Evolutionary conservation across 1,140 invertebrate species (phyloP).

Genomic region (Trypoxylus dichotomus): DNA sequence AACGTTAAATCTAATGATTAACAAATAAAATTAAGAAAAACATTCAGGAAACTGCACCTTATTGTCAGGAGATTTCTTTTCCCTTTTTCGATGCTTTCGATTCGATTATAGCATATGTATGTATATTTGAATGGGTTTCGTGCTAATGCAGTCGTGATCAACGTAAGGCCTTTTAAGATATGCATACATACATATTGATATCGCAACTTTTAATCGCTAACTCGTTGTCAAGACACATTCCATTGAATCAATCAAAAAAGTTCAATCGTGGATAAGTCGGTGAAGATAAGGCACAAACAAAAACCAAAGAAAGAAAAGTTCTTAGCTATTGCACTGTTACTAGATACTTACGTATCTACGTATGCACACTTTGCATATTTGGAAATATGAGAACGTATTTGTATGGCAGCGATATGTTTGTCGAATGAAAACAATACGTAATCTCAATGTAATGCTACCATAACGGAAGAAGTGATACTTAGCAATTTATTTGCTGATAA

Average conservation of each 20-base stretch:
- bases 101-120: not conserved
- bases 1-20: not conserved
- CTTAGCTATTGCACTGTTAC: not conserved
- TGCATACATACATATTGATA: not conserved
- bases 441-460: not conserved
- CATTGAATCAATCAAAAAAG: slow-evolving; percentile 16
- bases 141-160: slow-evolving; percentile 20
- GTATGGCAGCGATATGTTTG: not conserved
- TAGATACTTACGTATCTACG: not conserved
- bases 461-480: slow-evolving; percentile 1
- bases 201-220: not conserved
- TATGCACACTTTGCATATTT: not conserved
- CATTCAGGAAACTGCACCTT: not conserved
- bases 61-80: not conserved
- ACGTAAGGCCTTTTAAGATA: slow-evolving; percentile 18
- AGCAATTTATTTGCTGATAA: slow-evolving; percentile 13
- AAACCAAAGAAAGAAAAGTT: not conserved
- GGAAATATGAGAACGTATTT: not conserved
- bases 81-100: not conserved
- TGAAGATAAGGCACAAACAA: not conserved
- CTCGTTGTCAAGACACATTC: not conserved
- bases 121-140: slow-evolving; percentile 8
- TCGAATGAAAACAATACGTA: not conserved
- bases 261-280: not conserved
- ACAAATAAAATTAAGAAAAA: not conserved